Percentiles rank a stretch among this genome's conserved stretches.
Evolutionary conservation across 2,888 invertebrate genomes (phyloP).

Genomic region (Andrena hattorfiana): DNA sequence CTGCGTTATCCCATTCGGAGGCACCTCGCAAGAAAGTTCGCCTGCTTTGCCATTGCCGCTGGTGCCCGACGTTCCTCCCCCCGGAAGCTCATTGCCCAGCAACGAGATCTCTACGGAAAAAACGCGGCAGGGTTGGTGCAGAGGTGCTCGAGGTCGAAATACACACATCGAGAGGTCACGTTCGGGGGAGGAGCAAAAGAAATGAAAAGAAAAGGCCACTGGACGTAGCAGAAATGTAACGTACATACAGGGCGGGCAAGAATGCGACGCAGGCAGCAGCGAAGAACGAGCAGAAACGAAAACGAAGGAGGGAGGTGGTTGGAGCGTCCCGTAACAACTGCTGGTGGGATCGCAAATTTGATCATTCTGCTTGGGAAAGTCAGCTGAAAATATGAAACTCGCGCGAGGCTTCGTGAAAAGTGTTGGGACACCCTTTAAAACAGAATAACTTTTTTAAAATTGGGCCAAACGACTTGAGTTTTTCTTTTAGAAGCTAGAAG

Average conservation of each 20-base stretch:
- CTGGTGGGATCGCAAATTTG: neutral
- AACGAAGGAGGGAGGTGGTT: no score
- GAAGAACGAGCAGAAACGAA: conserved; percentile 25
- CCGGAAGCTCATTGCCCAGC: conserved; percentile 1
- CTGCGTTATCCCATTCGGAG: neutral
- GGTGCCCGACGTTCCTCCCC: conserved; percentile 45
- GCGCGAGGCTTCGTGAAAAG: neutral
- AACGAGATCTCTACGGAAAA: conserved; percentile 9
- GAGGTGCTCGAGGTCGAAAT: conserved; percentile 28
- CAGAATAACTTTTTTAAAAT: no score
- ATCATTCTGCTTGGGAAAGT: neutral
- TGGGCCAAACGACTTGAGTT: no score
- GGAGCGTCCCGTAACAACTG: neutral
- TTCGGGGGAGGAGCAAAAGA: neutral
- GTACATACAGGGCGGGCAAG: conserved; percentile 1
- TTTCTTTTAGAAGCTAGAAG: no score
- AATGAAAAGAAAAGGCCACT: neutral
- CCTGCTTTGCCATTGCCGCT: neutral
- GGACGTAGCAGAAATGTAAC: conserved; percentile 44
- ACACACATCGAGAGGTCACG: conserved; percentile 15
- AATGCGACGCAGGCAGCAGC: conserved; percentile 7
- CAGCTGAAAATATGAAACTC: neutral
- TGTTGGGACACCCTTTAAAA: no score
- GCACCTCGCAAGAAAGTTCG: neutral
- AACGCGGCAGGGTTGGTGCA: conserved; percentile 40